phyloP scores from a whole-genome alignment of 2,888 invertebrate genomes.

The Nemotelus pantherinus region DNA sequence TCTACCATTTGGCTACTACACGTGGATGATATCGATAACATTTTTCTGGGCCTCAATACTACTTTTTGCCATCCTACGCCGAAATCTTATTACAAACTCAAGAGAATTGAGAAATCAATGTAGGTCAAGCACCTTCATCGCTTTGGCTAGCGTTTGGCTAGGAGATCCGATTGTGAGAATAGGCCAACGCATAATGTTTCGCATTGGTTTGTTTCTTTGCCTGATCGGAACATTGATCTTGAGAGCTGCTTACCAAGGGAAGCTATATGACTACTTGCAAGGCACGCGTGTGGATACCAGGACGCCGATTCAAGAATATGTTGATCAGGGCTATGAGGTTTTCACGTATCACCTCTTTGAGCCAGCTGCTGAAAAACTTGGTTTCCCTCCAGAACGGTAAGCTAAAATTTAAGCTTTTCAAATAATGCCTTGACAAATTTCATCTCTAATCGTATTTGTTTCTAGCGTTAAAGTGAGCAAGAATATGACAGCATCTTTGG shows the following conservation, averaged over 20 bases:
- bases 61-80: neutral
- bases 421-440: neutral
- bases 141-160: constrained; percentile 7
- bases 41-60: neutral
- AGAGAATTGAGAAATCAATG: too few species aligned
- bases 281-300: neutral
- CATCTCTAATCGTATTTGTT: neutral
- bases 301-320: constrained; percentile 6
- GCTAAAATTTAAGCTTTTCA: neutral
- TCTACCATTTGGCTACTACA: neutral
- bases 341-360: neutral
- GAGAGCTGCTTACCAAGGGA: constrained; percentile 56
- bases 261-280: constrained; percentile 47
- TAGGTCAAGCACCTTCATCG: neutral
- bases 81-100: neutral
- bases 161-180: neutral
- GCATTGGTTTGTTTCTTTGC: constrained; percentile 54
- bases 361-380: neutral
- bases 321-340: constrained; percentile 10
- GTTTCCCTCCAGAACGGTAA: constrained; percentile 4
- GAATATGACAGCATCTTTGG: neutral
- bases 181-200: neutral
- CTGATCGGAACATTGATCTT: constrained; percentile 57
- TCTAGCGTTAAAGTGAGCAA: neutral
- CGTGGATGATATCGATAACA: neutral